phyloP scores from a whole-genome alignment of 2,888 invertebrate species.

The Ophion costatus region DNA sequence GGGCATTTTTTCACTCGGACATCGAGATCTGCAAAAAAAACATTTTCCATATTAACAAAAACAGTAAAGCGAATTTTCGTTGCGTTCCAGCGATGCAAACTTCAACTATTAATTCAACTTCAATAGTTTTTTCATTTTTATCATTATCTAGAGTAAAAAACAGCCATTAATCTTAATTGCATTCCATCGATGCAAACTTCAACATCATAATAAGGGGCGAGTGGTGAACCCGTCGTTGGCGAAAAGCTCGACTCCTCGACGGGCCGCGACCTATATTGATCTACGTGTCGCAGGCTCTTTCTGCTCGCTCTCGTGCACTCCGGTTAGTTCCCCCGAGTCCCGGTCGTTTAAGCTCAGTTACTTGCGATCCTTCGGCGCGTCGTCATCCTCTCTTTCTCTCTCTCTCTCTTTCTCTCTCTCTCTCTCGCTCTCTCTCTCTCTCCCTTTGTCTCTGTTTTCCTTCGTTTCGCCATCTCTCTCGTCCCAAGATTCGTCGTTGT shows the following conservation, averaged over 20 bases:
- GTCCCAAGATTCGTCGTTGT: too few relatives aligned
- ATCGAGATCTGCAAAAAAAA: too few relatives aligned
- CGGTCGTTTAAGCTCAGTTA: slow-evolving; percentile 74
- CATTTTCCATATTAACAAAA: neutral
- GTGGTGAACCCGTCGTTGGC: slow-evolving; percentile 4
- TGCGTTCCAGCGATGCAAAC: neutral
- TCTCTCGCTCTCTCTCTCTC: neutral
- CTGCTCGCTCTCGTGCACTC: slow-evolving; percentile 61
- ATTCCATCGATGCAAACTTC: neutral
- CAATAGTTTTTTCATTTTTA: too few relatives aligned
- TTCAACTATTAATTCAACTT: too few relatives aligned
- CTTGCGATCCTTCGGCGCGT: slow-evolving; percentile 72
- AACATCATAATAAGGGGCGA: neutral
- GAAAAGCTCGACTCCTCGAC: slow-evolving; percentile 64
- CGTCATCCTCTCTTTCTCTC: slow-evolving; percentile 27
- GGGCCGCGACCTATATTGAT: slow-evolving; percentile 76
- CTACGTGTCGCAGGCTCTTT: slow-evolving; percentile 74
- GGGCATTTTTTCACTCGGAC: too few relatives aligned
- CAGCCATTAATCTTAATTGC: too few relatives aligned
- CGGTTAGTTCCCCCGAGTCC: slow-evolving; percentile 24
- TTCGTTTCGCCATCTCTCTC: too few relatives aligned
- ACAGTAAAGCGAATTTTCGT: too few relatives aligned
- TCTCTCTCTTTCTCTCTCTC: neutral
- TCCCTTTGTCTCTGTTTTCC: neutral
- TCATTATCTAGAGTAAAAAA: too few relatives aligned